Evolutionary conservation across 2,888 invertebrate species (phyloP).

Genomic region (Lasius fuliginosus): DNA sequence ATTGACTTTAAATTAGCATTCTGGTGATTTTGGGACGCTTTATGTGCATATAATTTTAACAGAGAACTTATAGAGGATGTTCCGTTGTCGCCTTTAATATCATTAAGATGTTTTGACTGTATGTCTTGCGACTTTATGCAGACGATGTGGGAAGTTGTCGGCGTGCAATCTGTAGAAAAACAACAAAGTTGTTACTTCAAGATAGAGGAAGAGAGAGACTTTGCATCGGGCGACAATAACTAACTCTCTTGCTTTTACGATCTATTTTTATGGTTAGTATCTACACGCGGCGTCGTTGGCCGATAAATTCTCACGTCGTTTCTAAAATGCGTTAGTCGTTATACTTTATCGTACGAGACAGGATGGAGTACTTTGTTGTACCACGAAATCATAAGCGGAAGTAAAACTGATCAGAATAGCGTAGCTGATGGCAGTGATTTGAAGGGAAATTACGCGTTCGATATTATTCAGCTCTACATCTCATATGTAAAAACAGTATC

Average conservation of each 20-base stretch:
- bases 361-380: slow-evolving; percentile 7
- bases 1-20: neutral
- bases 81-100: slow-evolving; percentile 18
- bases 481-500: neutral
- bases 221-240: slow-evolving; percentile 35
- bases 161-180: slow-evolving; percentile 36
- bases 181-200: slow-evolving; percentile 39
- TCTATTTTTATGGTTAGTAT: slow-evolving; percentile 30
- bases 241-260: slow-evolving; percentile 45
- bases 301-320: slow-evolving; percentile 40
- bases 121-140: slow-evolving; percentile 15
- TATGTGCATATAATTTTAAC: neutral
- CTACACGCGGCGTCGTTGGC: neutral
- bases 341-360: slow-evolving; percentile 23
- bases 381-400: slow-evolving; percentile 33
- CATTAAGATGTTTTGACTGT: slow-evolving; percentile 23
- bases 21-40: neutral
- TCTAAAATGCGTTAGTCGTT: slow-evolving; percentile 12
- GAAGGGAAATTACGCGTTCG: neutral
- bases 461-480: neutral
- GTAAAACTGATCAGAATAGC: slow-evolving; percentile 20
- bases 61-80: neutral
- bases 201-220: neutral
- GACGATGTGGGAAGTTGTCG: slow-evolving; percentile 28
- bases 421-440: neutral